Evolutionary conservation across 2,113 vertebrate species (phyloP).

Genomic region (Brienomyrus brachyistius): DNA sequence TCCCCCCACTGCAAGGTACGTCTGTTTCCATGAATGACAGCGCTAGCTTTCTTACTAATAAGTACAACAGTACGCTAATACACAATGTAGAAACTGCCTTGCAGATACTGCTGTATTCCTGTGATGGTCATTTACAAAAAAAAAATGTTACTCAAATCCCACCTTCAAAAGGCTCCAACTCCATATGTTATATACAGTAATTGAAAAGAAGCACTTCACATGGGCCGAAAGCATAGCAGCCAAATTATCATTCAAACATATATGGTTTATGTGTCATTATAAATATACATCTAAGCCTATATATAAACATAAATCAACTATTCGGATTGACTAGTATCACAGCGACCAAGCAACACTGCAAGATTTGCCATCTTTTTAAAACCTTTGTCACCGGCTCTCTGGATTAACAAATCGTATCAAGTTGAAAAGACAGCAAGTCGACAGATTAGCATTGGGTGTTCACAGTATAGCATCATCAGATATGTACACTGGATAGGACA

Average conservation of each 20-base stretch:
- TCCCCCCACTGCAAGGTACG: not conserved
- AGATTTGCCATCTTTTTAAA: slow-evolving; percentile 12
- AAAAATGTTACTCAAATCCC: not conserved
- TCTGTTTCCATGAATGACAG: not conserved
- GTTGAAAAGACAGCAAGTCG: not conserved
- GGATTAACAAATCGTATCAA: not conserved
- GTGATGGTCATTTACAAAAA: not conserved
- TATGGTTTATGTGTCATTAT: not conserved
- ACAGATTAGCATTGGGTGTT: not conserved
- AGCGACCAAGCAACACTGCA: not conserved
- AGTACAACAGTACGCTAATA: not conserved
- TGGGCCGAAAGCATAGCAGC: not conserved
- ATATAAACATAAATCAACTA: not conserved
- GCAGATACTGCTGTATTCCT: not conserved
- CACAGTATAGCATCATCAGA: not conserved
- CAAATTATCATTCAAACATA: not conserved
- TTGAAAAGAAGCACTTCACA: not conserved
- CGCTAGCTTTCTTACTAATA: not conserved
- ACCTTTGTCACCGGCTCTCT: not conserved
- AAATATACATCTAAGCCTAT: not conserved
- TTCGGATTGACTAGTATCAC: not conserved
- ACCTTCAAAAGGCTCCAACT: not conserved
- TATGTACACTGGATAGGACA: not conserved
- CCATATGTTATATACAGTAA: not conserved
- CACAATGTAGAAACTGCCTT: not conserved